phyloP scores from a whole-genome alignment of 2,113 vertebrate genomes.

The Pedetes capensis region DNA sequence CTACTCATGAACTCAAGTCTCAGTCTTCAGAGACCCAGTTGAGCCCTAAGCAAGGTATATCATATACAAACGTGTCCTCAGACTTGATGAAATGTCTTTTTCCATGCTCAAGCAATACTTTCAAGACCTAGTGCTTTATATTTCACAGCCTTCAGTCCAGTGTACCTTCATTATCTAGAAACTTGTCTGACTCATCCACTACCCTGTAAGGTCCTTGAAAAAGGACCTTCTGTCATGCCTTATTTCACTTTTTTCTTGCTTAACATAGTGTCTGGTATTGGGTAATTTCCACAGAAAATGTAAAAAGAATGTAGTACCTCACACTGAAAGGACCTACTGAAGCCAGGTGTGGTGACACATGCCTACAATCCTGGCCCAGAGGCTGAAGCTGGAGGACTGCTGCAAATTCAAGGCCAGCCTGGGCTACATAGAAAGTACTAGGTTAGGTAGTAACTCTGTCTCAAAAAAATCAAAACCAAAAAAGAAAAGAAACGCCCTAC shows the following conservation, averaged over 20 bases:
- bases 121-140: neutral
- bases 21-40: neutral
- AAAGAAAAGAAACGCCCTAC: too few species aligned
- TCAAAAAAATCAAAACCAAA: too few species aligned
- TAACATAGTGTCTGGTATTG: neutral
- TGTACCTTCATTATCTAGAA: neutral
- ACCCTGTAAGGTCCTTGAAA: neutral
- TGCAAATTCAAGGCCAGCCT: too few species aligned
- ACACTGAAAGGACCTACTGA: neutral
- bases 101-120: neutral
- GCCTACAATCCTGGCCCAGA: too few species aligned
- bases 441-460: too few species aligned
- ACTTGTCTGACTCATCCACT: neutral
- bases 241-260: neutral
- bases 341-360: too few species aligned
- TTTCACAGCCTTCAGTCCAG: neutral
- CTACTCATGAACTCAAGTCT: neutral
- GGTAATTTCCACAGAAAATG: neutral
- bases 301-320: neutral
- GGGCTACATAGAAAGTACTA: too few species aligned
- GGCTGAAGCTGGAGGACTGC: too few species aligned
- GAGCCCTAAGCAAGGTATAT: neutral
- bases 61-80: neutral
- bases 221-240: neutral
- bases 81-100: neutral